These are phyloP conservation scores for Porites evermanni DNA, from an alignment of 92 coral and sea anemone genomes.

Conservation along the genomic window DNA sequence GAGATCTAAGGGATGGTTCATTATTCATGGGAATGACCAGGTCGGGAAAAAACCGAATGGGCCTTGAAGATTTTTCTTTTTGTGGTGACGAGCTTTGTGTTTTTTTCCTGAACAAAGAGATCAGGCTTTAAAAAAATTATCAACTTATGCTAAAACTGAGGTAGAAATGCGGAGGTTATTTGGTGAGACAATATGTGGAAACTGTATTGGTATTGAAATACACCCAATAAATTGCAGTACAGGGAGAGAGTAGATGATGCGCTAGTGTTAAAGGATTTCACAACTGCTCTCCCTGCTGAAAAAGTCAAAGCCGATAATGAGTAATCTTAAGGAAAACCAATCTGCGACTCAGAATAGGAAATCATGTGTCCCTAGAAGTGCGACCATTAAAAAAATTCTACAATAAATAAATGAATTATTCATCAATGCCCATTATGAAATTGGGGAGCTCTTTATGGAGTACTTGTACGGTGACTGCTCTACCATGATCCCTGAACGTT, in stretches of 20 bases:
- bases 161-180: too few species aligned
- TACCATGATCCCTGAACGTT: constrained; percentile 9
- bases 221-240: neutral
- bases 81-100: too few species aligned
- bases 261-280: neutral
- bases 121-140: too few species aligned
- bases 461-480: constrained; percentile 11
- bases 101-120: too few species aligned
- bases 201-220: too few species aligned
- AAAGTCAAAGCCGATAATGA: neutral
- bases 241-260: neutral
- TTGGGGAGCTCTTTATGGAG: constrained; percentile 18
- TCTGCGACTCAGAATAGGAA: constrained; percentile 11
- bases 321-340: constrained; percentile 3
- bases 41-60: too few species aligned
- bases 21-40: too few species aligned
- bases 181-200: too few species aligned
- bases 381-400: constrained; percentile 48
- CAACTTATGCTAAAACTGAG: too few species aligned
- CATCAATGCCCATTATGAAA: constrained; percentile 28
- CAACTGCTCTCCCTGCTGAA: constrained; percentile 12
- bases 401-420: too few species aligned
- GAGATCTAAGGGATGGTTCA: too few species aligned
- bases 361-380: constrained; percentile 47
- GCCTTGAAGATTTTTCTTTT: too few species aligned